Conservation (phyloP, 2,113 vertebrate species). For the Argyrosomus japonicus region DNA sequence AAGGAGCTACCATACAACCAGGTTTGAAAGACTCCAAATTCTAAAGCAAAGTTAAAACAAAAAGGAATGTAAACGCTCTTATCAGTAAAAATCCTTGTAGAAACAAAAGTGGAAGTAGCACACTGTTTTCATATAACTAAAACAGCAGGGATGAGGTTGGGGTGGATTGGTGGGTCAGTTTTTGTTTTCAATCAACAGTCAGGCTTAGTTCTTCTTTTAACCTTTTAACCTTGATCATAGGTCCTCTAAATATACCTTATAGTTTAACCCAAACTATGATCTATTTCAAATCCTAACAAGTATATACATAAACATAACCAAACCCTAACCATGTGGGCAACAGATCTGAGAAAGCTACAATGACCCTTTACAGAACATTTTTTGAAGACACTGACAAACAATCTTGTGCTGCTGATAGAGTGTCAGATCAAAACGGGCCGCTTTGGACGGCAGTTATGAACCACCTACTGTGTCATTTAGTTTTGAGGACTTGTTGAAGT, state of each 20-base stretch:
- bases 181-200: background rate
- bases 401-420: background rate
- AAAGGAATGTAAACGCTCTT: background rate
- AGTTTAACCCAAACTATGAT: background rate
- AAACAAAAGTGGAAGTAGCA: background rate
- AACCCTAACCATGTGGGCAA: background rate
- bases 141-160: background rate
- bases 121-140: background rate
- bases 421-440: background rate
- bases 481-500: background rate
- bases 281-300: background rate
- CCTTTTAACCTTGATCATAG: background rate
- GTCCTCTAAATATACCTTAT: too few relatives aligned
- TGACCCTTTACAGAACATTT: background rate
- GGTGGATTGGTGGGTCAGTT: background rate
- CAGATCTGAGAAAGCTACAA: background rate
- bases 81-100: background rate
- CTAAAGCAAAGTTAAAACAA: background rate
- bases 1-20: background rate
- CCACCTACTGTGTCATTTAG: background rate
- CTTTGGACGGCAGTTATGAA: background rate
- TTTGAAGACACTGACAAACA: background rate
- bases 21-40: background rate
- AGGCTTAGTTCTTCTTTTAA: background rate
- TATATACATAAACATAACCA: background rate